phyloP scores from a whole-genome alignment of 2,888 invertebrate species.

The Eupithecia abbreviata region DNA sequence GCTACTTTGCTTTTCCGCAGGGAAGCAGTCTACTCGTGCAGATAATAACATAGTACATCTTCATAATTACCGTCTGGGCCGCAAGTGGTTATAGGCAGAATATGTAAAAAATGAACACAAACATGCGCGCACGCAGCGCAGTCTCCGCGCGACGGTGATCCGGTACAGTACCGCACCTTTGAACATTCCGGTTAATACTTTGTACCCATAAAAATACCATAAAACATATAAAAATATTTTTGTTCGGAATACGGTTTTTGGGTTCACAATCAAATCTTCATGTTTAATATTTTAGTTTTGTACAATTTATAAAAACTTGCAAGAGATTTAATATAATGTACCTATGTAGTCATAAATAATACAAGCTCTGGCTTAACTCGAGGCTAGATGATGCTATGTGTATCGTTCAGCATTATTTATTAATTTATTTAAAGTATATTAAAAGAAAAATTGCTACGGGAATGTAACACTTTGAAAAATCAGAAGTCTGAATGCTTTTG shows the following conservation, averaged over 20 bases:
- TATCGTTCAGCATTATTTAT: too few species aligned
- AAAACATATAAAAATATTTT: not conserved
- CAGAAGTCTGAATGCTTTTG: not conserved
- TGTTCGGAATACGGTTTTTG: not conserved
- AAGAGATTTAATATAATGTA: not conserved
- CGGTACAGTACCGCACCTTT: constrained; percentile 54
- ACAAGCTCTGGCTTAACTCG: too few species aligned
- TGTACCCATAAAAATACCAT: not conserved
- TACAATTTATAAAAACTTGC: not conserved
- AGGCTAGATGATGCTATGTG: too few species aligned
- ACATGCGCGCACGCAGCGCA: constrained; percentile 55
- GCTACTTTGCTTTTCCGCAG: constrained; percentile 14
- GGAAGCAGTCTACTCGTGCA: constrained; percentile 50
- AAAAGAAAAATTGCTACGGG: not conserved
- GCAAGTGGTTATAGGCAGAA: constrained; percentile 45
- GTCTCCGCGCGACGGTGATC: constrained; percentile 60
- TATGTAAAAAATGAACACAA: constrained; percentile 50
- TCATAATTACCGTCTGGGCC: constrained; percentile 35
- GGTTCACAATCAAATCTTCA: not conserved
- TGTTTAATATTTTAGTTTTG: not conserved
- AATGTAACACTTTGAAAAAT: not conserved
- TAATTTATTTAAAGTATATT: not conserved
- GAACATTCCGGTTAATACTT: constrained; percentile 12
- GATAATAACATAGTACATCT: constrained; percentile 50
- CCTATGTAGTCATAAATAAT: too few species aligned